phyloP scores from a whole-genome alignment of 92 coral and sea anemone species.

The Ricordea florida region DNA sequence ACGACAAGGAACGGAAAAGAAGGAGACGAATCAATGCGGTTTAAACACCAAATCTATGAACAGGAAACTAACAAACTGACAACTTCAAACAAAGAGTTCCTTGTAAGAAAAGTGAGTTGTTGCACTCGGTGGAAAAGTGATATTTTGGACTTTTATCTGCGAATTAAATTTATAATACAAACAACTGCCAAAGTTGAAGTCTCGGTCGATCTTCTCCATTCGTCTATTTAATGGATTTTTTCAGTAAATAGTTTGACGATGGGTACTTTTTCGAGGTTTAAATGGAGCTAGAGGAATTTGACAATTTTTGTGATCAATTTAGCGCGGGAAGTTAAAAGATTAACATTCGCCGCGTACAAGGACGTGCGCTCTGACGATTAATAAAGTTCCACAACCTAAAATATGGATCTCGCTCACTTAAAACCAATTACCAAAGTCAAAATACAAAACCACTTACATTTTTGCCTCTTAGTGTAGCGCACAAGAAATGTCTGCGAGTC shows the following conservation, averaged over 20 bases:
- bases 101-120: too few species aligned
- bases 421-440: slow-evolving; percentile 2
- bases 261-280: not conserved
- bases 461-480: slow-evolving; percentile 85
- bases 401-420: slow-evolving; percentile 5
- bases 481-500: slow-evolving; percentile 84
- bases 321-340: slow-evolving; percentile 10
- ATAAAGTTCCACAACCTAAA: not conserved
- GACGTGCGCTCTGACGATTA: not conserved
- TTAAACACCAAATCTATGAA: not conserved
- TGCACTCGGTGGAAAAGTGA: too few species aligned
- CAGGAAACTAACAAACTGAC: not conserved
- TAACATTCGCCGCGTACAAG: slow-evolving; percentile 6
- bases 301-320: slow-evolving; percentile 7
- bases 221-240: too few species aligned
- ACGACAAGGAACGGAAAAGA: not conserved
- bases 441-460: slow-evolving; percentile 55
- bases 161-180: too few species aligned
- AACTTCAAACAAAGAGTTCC: too few species aligned
- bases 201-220: too few species aligned
- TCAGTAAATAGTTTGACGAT: not conserved
- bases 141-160: too few species aligned
- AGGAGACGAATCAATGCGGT: not conserved
- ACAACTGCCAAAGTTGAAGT: too few species aligned
- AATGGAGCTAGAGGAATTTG: not conserved